Base-by-base conservation (phyloP, 2,797 vertebrate genomes). In the Takifugu ocellatus region DNA sequence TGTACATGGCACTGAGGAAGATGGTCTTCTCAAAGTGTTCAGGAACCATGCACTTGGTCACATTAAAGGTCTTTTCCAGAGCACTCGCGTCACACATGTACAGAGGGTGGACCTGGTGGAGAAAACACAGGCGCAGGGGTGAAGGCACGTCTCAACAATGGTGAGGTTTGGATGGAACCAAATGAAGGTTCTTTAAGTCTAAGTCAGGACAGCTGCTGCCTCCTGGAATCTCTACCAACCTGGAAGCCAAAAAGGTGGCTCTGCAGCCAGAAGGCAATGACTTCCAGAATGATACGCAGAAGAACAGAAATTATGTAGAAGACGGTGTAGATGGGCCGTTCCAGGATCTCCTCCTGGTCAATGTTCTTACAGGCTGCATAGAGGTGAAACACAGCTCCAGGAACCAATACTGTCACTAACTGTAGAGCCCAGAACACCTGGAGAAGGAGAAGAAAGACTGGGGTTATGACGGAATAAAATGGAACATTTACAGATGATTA, bases 1-100 rank as follows among this genome's bases (percentile, higher is more conserved):
- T 94, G 79, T 95, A 94, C 93, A 95, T 93, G 69, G 93, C 94
- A 63, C 93, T 94, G 74, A 94, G 92, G 83, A 96, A 96, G 82
- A 95, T 91, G 62, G 92, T 95, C 80, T 98, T 97, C 70, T 95
- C 94, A 72, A 96, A 94, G 85, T 95, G 93, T 80, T 96, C 93
- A 3, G 95, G 93, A 54, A 95, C 92, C 92, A 94, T 92, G 77
- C 93, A 94, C 70, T 78, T 91, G 15, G 90, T 92, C 76, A 92
- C 67, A 16, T 92, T 92, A 67, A 93, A 90, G 69, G 84, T 84
- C 73, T 91, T 91, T 56, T 91, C 92, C 56, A 94, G 75, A 51
- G 88, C 82, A 46, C 81, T 88, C 70, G 90, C 87, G 49, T 95
- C 90, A 63, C 94, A 96, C 80, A 83, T 85, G 73, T 89, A 95